Conservation (phyloP, 2,113 vertebrate species). For the Saguinus midas region DNA sequence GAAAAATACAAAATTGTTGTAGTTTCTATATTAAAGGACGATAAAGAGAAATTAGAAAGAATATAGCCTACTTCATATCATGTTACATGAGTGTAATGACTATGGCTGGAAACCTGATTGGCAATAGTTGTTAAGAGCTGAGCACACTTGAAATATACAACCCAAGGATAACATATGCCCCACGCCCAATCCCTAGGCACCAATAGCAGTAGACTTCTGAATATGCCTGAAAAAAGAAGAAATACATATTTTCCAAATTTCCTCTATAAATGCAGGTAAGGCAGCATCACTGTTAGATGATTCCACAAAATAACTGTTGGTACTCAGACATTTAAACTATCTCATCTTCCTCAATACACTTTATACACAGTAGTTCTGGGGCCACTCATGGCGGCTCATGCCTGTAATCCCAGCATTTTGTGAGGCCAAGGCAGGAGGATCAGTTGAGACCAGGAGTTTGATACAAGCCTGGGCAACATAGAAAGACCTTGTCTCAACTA, state of each 20-base stretch:
- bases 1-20: background rate
- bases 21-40: background rate
- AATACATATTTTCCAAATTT: background rate
- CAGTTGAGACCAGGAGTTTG: too few species aligned
- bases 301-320: background rate
- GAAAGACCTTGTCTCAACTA: too few species aligned
- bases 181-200: background rate
- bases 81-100: background rate
- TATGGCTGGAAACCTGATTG: background rate
- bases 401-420: too few species aligned
- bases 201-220: background rate
- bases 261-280: background rate
- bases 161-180: background rate
- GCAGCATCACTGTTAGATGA: background rate
- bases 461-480: too few species aligned
- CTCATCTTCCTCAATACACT: background rate
- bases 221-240: background rate
- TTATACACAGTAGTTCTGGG: background rate
- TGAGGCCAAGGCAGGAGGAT: too few species aligned
- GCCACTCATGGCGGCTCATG: too few species aligned
- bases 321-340: background rate
- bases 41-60: background rate
- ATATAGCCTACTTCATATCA: background rate
- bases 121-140: background rate
- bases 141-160: background rate